Evolutionary conservation across 2,797 vertebrate species (phyloP).

Genomic region (Micropoecilia bifurca): DNA sequence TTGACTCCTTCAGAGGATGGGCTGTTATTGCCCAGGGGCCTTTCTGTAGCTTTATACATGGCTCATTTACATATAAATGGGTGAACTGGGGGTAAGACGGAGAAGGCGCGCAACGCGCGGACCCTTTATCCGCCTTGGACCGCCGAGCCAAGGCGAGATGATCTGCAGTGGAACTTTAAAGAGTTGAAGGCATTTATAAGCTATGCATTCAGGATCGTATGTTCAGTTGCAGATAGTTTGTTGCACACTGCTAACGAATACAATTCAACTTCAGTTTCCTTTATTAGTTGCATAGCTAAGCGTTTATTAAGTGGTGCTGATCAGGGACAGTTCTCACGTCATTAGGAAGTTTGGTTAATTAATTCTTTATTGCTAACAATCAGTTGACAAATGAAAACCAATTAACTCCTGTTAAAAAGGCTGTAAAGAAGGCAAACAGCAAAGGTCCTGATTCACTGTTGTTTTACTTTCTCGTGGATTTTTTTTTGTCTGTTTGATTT

Average conservation of each 20-base stretch:
- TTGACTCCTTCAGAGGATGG: slow-evolving; percentile 33
- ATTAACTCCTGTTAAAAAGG: background rate
- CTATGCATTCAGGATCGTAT: background rate
- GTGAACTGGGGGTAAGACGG: slow-evolving; percentile 36
- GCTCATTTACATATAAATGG: slow-evolving; percentile 84
- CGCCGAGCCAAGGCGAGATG: background rate
- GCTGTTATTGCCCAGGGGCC: slow-evolving; percentile 53
- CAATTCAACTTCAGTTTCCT: background rate
- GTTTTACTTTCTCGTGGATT: background rate
- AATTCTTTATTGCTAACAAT: slow-evolving; percentile 47
- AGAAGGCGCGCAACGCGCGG: background rate
- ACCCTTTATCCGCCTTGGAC: background rate
- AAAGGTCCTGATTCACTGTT: background rate
- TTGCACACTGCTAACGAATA: no score
- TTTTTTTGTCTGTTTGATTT: background rate
- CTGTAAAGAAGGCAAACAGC: background rate
- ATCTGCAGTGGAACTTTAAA: background rate
- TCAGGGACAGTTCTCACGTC: slow-evolving; percentile 51
- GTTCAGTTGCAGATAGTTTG: background rate
- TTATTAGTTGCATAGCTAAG: background rate
- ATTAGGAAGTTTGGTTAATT: slow-evolving; percentile 43
- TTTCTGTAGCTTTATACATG: slow-evolving; percentile 69
- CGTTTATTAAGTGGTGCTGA: background rate
- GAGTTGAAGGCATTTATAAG: background rate
- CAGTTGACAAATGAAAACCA: slow-evolving; percentile 16